Evolutionary conservation across 2,113 vertebrate genomes (phyloP).

Genomic region (Epinephelus moara): DNA sequence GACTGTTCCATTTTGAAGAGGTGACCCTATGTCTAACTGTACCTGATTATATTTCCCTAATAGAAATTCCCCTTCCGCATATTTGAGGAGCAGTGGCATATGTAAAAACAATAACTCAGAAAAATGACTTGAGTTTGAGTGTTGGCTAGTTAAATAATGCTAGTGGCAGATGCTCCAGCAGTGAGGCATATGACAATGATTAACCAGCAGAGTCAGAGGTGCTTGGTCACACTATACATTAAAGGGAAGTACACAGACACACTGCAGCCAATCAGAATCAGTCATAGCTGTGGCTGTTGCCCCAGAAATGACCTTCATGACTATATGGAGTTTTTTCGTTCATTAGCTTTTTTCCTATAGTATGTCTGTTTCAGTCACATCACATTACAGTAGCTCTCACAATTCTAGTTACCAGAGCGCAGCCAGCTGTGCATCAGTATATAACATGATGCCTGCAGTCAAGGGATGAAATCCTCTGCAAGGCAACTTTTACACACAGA

Average conservation of each 20-base stretch:
- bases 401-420: conserved; percentile 13
- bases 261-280: conserved; percentile 36
- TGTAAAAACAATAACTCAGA: conserved; percentile 29
- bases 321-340: conserved; percentile 15
- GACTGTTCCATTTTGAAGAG: background rate
- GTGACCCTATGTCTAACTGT: background rate
- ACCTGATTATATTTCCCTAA: background rate
- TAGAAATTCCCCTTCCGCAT: conserved; percentile 12
- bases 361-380: conserved; percentile 61
- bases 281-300: conserved; percentile 15
- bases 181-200: conserved; percentile 21
- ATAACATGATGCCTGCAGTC: conserved; percentile 33
- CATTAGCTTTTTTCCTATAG: conserved; percentile 36
- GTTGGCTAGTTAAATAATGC: conserved; percentile 38
- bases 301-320: conserved; percentile 52
- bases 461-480: conserved; percentile 9
- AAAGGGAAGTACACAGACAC: background rate
- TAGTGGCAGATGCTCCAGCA: conserved; percentile 21
- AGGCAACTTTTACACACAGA: background rate
- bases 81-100: conserved; percentile 15
- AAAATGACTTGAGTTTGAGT: conserved; percentile 9
- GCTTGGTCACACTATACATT: conserved; percentile 5
- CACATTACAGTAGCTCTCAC: conserved; percentile 39
- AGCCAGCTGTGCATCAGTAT: conserved; percentile 40
- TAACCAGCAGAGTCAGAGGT: conserved; percentile 22